phyloP scores from a whole-genome alignment of 2,888 invertebrate genomes.

The Acleris holmiana region DNA sequence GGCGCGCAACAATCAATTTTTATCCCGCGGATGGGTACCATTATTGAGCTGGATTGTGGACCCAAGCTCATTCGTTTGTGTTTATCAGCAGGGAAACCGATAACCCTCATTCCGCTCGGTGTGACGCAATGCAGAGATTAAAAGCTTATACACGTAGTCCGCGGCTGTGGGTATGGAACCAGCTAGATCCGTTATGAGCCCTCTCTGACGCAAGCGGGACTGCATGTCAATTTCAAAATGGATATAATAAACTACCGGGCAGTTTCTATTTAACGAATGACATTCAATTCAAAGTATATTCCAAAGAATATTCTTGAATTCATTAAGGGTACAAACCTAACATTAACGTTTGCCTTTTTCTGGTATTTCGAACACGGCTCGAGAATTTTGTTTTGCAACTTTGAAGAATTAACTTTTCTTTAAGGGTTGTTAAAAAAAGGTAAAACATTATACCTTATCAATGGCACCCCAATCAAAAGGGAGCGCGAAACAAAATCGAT shows the following conservation, averaged over 20 bases:
- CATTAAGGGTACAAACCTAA: too few species aligned
- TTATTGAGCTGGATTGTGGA: conserved; percentile 66
- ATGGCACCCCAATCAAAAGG: too few species aligned
- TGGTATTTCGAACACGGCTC: too few species aligned
- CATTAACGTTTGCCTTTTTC: too few species aligned
- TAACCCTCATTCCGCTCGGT: conserved; percentile 78
- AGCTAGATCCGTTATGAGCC: conserved; percentile 71
- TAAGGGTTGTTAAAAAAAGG: too few species aligned
- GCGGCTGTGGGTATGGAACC: conserved; percentile 63
- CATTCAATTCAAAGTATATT: background rate
- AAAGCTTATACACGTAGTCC: conserved; percentile 74
- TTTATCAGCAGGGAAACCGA: conserved; percentile 78
- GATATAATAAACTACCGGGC: conserved; percentile 48
- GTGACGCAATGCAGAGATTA: conserved; percentile 82
- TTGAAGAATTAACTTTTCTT: too few species aligned
- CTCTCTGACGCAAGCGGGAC: conserved; percentile 61
- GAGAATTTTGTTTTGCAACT: too few species aligned
- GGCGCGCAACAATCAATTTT: conserved; percentile 71
- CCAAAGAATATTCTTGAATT: too few species aligned
- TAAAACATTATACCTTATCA: too few species aligned
- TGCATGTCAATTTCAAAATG: conserved; percentile 58
- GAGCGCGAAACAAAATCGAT: too few species aligned
- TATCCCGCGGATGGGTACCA: conserved; percentile 62
- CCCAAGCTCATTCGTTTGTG: conserved; percentile 73
- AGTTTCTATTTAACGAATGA: conserved; percentile 38